These are phyloP conservation scores for Polymixis lichenea DNA, from an alignment of 2,888 invertebrate genomes.

Conservation along the genomic window DNA sequence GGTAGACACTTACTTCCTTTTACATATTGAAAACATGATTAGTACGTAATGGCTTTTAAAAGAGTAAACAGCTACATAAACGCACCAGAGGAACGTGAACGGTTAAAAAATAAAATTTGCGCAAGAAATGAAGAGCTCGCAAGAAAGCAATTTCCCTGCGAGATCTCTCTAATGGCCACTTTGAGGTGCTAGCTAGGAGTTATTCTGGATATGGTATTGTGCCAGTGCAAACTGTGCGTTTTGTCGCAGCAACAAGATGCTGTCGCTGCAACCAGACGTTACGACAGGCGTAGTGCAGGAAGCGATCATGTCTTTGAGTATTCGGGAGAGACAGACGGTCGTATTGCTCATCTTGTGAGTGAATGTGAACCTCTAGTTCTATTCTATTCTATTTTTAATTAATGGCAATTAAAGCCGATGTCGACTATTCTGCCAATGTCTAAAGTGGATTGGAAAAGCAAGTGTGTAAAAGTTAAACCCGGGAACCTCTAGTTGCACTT, in stretches of 20 bases:
- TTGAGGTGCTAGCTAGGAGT: conserved; percentile 50
- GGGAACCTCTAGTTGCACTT: not conserved
- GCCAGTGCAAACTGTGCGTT: not conserved
- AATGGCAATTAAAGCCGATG: too few species aligned
- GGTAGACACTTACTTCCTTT: not conserved
- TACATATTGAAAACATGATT: conserved; percentile 38
- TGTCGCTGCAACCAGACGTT: not conserved
- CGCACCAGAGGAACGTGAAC: conserved; percentile 67
- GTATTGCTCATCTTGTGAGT: not conserved
- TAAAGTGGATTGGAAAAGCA: too few species aligned
- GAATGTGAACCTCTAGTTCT: not conserved
- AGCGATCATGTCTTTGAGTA: not conserved
- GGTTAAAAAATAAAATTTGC: conserved; percentile 83
- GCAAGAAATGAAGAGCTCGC: conserved; percentile 81
- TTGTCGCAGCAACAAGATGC: not conserved
- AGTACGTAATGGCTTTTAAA: conserved; percentile 42
- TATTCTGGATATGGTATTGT: conserved; percentile 58
- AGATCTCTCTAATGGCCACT: conserved; percentile 80
- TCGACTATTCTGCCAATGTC: too few species aligned
- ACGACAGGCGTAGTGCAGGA: not conserved
- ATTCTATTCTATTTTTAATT: too few species aligned
- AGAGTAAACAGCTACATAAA: conserved; percentile 59
- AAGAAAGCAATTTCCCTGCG: conserved; percentile 81
- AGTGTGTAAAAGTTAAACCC: too few species aligned
- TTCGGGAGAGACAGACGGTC: not conserved